phyloP scores from a whole-genome alignment of 2,113 vertebrate species.

The Pithys albifrons region DNA sequence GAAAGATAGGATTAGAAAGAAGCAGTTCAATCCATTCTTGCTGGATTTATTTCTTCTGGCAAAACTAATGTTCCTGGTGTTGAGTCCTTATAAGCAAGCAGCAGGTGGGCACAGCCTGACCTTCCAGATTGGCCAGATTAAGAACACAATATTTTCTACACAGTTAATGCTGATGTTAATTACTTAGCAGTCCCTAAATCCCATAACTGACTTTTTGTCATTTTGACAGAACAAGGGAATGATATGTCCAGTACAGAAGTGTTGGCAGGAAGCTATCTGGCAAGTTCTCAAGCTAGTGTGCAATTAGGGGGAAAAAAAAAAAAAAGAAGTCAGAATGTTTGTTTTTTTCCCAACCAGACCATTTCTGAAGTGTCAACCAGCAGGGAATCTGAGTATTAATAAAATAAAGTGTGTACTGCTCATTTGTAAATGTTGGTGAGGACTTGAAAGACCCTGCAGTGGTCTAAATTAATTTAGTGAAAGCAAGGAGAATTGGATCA shows the following conservation, averaged over 20 bases:
- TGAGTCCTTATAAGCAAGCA: neutral
- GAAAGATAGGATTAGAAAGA: neutral
- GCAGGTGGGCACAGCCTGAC: conserved; percentile 54
- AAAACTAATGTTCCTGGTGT: neutral
- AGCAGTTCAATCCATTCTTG: neutral
- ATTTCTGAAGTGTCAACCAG: neutral
- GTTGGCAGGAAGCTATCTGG: conserved; percentile 44
- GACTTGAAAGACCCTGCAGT: neutral
- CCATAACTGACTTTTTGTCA: conserved; percentile 46
- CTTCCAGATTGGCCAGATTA: conserved; percentile 66
- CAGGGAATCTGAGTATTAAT: neutral
- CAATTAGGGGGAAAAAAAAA: neutral
- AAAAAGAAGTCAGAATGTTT: neutral
- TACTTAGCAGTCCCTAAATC: conserved; percentile 59
- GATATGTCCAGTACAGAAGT: conserved; percentile 9
- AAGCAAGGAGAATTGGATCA: neutral
- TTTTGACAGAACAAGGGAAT: conserved; percentile 57
- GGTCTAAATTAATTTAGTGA: neutral
- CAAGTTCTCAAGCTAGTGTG: conserved; percentile 18
- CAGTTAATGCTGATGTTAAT: conserved; percentile 55
- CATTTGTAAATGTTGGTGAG: neutral
- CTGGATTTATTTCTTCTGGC: neutral
- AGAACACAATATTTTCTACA: conserved; percentile 42
- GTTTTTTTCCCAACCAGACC: neutral
- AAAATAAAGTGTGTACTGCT: neutral